Conservation (phyloP, 2,113 vertebrate species). For the Rutilus rutilus region DNA sequence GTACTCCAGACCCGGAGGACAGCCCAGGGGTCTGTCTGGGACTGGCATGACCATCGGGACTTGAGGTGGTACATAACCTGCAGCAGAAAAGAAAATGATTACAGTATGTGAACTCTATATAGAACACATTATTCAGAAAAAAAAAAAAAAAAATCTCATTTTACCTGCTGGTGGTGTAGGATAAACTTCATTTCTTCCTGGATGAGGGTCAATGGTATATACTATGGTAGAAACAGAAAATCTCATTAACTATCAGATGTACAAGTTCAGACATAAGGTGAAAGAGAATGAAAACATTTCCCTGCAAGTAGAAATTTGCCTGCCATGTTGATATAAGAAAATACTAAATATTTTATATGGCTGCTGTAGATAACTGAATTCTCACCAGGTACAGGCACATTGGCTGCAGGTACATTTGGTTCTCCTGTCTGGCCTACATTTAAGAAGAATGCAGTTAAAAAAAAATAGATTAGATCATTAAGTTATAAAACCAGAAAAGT, state of each 20-base stretch:
- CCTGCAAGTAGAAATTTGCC: no score
- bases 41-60: conserved; percentile 41
- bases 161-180: not conserved
- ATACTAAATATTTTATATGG: no score
- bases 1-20: conserved; percentile 66
- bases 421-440: not conserved
- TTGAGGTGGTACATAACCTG: conserved; percentile 44
- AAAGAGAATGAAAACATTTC: not conserved
- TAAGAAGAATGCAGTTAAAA: not conserved
- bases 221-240: not conserved
- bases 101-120: not conserved
- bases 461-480: not conserved
- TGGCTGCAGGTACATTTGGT: not conserved
- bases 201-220: conserved; percentile 16
- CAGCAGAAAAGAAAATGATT: not conserved
- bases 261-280: not conserved
- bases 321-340: not conserved
- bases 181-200: not conserved
- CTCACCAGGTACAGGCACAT: not conserved
- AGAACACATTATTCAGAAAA: not conserved
- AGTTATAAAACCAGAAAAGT: not conserved
- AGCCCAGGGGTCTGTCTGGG: conserved; percentile 42
- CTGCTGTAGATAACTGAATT: not conserved
- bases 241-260: not conserved
- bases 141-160: not conserved